Base-by-base conservation (phyloP, 1,140 invertebrate species). In the Parapsyche elsis region DNA sequence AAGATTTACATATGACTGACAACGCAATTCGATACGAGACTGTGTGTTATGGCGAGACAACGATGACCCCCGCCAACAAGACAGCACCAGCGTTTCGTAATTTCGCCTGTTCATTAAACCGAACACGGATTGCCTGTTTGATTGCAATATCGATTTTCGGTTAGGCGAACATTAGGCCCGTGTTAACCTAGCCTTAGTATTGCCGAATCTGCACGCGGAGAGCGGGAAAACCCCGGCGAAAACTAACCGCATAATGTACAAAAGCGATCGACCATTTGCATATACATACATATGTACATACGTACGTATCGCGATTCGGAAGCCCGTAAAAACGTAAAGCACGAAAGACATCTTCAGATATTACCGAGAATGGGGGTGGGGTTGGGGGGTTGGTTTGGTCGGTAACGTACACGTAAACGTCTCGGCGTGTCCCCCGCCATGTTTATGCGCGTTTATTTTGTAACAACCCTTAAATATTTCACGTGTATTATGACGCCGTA, bases 381-480 rank as follows among this genome's bases (percentile, higher is more conserved):
- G 49, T 2, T 2, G 49, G 12, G 49, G 1, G 30, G 30, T n/a
- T n/a, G 30, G 1, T 38, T 38, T 38, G 30, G 30, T 38, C 30
- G 30, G 30, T 38, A 38, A 38, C 30, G 30, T 59, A 70, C 64
- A 19, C 49, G 49, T 53, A 53, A 53, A 53, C 53, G 26, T 76
- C 46, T 76, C 57, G 57, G 64, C 16, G 16, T 61, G 7, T 38
- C 67, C 21, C 16, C 67, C 23, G 14, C 38, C 53, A 71, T 71
- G 71, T 71, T 77, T 74, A 59, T 75, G 61, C 80, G 57, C 82
- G 57, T 80, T 78, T 77, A 81, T 83, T 83, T 83, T 76, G 80
- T 80, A 64, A 83, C 77, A 81, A 81, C 80, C 80, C 82, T 83
- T 83, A 83, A 83, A 83, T 83, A 83, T 83, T 80, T 81, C 76